These are phyloP conservation scores for Psylliodes chrysocephalus DNA, from an alignment of 2,888 invertebrate species.

Conservation along the genomic window DNA sequence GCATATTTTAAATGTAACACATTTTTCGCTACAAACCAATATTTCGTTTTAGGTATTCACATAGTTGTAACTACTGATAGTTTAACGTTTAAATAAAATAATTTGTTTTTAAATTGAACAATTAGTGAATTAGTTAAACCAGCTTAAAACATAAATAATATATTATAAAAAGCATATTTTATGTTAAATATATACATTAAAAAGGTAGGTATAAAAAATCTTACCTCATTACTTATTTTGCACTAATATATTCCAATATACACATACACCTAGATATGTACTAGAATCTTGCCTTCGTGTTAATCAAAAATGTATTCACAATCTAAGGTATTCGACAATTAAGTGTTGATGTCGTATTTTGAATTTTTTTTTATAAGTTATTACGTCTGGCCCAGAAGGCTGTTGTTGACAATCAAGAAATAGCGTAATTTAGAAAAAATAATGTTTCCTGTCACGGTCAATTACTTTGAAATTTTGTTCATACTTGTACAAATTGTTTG, in stretches of 20 bases:
- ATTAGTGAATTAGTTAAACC: too few relatives aligned
- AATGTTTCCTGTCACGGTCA: slow-evolving; percentile 5
- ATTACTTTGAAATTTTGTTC: slow-evolving; percentile 7
- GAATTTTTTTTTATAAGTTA: background rate
- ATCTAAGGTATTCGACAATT: background rate
- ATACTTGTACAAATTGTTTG: background rate
- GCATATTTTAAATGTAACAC: too few relatives aligned
- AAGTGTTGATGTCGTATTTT: background rate
- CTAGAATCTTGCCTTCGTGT: background rate
- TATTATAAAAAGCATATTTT: too few relatives aligned
- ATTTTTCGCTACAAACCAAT: too few relatives aligned
- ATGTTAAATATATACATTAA: too few relatives aligned
- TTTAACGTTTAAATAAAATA: too few relatives aligned
- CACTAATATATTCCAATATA: background rate
- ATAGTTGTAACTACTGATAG: too few relatives aligned
- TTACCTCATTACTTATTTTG: too few relatives aligned
- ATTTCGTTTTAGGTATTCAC: too few relatives aligned
- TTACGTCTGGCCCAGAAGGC: background rate
- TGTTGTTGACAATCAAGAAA: background rate
- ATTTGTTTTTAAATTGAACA: too few relatives aligned
- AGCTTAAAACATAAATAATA: too few relatives aligned
- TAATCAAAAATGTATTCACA: background rate
- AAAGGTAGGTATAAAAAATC: too few relatives aligned
- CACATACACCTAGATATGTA: background rate
- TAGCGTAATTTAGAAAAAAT: background rate